A percentile compares a stretch with the other conserved stretches of the same genome.
phyloP scores from a whole-genome alignment of 2,888 invertebrate genomes.

The Drosophila gaucha region DNA sequence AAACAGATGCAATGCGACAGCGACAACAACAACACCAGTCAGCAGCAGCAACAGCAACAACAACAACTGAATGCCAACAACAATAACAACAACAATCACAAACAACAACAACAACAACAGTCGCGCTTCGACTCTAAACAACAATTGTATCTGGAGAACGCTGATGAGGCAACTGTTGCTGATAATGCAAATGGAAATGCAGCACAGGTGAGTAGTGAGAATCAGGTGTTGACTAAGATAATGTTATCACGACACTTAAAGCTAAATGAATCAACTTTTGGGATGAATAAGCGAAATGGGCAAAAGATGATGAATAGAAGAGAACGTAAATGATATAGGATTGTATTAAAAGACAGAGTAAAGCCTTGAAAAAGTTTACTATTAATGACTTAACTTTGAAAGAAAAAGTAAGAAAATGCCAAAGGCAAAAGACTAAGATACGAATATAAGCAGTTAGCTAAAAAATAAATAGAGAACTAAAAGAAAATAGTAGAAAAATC shows the following conservation, averaged over 20 bases:
- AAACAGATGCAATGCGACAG: constrained; percentile 67
- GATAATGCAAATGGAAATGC: constrained; percentile 74
- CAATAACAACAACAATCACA: constrained; percentile 53
- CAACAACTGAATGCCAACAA: constrained; percentile 54
- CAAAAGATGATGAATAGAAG: too few species aligned
- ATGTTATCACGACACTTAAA: not conserved
- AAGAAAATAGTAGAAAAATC: too few species aligned
- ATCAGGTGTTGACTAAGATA: constrained; percentile 6
- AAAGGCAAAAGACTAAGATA: too few species aligned
- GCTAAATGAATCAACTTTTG: not conserved
- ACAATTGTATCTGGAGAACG: constrained; percentile 43
- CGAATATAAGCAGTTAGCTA: too few species aligned
- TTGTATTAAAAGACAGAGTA: too few species aligned
- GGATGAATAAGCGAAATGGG: too few species aligned
- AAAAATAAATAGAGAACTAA: too few species aligned
- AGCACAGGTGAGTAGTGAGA: constrained; percentile 68
- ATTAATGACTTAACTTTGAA: too few species aligned
- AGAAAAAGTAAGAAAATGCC: too few species aligned
- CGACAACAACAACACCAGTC: constrained; percentile 45
- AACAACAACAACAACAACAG: constrained; percentile 48
- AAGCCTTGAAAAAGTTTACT: too few species aligned
- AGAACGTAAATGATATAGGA: too few species aligned
- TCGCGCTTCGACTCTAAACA: too few species aligned
- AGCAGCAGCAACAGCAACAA: constrained; percentile 34
- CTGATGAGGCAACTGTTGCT: constrained; percentile 60